Conservation (phyloP, 2,797 vertebrate species). For the Mico argentatus region DNA sequence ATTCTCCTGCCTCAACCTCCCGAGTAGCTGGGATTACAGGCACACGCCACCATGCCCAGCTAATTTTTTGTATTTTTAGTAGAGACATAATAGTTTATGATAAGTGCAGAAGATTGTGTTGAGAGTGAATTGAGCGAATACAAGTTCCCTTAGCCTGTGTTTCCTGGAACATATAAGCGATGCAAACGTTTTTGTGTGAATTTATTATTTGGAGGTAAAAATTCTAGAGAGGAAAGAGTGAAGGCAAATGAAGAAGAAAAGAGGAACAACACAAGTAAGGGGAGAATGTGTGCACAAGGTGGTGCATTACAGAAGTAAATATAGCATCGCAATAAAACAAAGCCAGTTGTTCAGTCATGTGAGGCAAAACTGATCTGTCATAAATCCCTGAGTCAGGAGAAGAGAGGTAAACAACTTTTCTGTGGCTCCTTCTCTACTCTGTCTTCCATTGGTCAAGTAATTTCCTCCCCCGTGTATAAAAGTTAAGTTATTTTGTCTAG, state of each 20-base stretch:
- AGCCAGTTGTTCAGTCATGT: neutral
- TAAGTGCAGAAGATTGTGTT: neutral
- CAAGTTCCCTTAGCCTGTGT: neutral
- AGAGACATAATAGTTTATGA: neutral
- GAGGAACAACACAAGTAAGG: neutral
- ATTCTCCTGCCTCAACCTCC: no score
- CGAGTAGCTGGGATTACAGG: no score
- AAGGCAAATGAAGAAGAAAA: neutral
- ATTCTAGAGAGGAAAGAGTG: neutral
- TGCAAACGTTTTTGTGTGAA: neutral
- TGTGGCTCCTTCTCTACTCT: neutral
- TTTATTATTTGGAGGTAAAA: neutral
- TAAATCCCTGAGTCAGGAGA: neutral
- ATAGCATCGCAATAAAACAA: neutral
- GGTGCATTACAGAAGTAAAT: neutral
- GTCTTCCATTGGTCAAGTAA: neutral
- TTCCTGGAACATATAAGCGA: neutral
- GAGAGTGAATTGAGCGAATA: neutral
- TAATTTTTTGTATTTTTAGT: no score
- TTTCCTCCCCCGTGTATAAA: neutral
- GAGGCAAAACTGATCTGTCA: neutral
- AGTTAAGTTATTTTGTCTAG: neutral
- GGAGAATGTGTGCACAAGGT: neutral
- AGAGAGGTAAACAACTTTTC: neutral
- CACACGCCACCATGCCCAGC: no score